Conservation (phyloP, 1,140 invertebrate genomes). For the Linepithema humile region DNA sequence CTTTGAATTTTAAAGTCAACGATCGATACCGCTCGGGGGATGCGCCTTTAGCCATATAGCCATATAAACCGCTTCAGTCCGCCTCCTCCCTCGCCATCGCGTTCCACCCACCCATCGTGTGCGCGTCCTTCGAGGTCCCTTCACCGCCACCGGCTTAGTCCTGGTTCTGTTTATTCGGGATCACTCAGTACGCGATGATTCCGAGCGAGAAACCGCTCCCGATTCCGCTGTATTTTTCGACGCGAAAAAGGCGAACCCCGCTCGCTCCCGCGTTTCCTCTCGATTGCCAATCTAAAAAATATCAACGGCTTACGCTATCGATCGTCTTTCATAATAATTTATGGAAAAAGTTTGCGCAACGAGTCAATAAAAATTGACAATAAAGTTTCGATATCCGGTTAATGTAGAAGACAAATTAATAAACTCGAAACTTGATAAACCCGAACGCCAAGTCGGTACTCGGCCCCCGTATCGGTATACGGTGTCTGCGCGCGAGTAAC, state of each 20-base stretch:
- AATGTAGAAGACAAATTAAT: neutral
- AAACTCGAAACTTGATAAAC: neutral
- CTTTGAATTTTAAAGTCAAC: constrained; percentile 86
- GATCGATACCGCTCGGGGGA: constrained; percentile 83
- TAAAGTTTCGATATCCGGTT: neutral
- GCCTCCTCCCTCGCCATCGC: constrained; percentile 66
- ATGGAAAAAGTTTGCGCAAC: neutral
- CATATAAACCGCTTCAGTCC: constrained; percentile 76
- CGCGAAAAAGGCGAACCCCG: constrained; percentile 31
- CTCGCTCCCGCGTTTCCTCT: neutral
- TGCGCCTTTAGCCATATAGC: constrained; percentile 83
- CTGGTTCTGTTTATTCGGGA: constrained; percentile 69
- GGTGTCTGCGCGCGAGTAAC: no score
- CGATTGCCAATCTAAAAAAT: neutral
- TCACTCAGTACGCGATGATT: constrained; percentile 48
- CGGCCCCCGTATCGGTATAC: neutral
- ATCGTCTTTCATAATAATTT: neutral
- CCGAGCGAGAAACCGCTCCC: constrained; percentile 17
- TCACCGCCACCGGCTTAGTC: constrained; percentile 53
- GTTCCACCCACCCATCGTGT: constrained; percentile 30
- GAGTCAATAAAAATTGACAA: constrained; percentile 16
- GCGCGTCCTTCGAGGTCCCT: constrained; percentile 62
- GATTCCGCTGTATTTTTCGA: neutral
- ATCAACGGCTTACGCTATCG: neutral
- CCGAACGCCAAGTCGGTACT: constrained; percentile 1